Evolutionary conservation across 2,797 vertebrate genomes (phyloP).

Genomic region (Mycteria americana): DNA sequence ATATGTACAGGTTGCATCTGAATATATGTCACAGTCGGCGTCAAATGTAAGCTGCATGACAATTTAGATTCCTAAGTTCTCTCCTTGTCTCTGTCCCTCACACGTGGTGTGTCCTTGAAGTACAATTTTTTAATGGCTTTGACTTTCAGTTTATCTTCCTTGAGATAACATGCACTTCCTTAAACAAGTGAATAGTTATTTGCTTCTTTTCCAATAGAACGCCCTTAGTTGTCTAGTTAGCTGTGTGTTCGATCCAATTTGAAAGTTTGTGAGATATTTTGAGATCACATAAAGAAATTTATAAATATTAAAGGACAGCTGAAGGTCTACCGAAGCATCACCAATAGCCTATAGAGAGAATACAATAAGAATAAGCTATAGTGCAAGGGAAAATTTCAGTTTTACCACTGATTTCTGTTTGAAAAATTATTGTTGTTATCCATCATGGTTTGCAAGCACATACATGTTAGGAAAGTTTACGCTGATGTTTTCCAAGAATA

Average conservation of each 20-base stretch:
- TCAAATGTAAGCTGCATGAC: background rate
- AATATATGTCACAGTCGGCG: background rate
- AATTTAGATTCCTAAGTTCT: background rate
- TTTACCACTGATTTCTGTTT: background rate
- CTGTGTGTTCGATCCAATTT: background rate
- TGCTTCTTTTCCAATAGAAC: background rate
- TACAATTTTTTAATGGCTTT: background rate
- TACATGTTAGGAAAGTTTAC: background rate
- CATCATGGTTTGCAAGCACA: background rate
- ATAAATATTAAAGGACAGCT: background rate
- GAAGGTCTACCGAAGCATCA: background rate
- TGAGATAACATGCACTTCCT: background rate
- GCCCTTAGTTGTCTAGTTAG: background rate
- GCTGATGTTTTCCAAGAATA: background rate
- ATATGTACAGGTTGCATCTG: background rate
- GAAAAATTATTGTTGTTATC: background rate
- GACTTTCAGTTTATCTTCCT: background rate
- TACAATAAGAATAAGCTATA: background rate
- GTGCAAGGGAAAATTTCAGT: background rate
- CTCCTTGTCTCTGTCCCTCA: background rate
- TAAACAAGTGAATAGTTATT: background rate
- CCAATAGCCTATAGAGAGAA: background rate
- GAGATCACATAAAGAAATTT: background rate
- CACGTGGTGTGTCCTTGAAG: background rate
- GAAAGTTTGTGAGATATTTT: background rate